phyloP scores from a whole-genome alignment of 2,113 vertebrate genomes.

The Thunnus thynnus region DNA sequence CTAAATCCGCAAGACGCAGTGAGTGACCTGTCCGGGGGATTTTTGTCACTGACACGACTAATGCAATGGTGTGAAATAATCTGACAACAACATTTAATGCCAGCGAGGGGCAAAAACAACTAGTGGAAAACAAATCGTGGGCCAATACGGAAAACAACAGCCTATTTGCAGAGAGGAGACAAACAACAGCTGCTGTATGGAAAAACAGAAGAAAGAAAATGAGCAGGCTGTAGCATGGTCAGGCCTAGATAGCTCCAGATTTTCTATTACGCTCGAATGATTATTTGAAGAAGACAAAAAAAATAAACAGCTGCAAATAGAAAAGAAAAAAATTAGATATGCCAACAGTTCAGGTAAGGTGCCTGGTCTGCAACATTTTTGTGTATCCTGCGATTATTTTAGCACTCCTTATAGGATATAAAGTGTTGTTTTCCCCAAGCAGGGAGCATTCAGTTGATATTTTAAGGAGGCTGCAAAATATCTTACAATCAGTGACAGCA shows the following conservation, averaged over 20 bases:
- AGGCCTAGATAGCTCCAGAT: not conserved
- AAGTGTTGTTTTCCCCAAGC: not conserved
- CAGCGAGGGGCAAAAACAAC: conserved; percentile 13
- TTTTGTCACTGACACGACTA: conserved; percentile 55
- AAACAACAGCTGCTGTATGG: not conserved
- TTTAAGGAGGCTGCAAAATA: no score
- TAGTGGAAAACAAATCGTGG: not conserved
- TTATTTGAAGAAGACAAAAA: not conserved
- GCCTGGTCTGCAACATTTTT: not conserved
- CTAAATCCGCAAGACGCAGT: conserved; percentile 59
- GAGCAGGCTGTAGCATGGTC: not conserved
- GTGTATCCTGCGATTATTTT: not conserved
- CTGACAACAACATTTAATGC: conserved; percentile 42
- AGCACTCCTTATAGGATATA: not conserved
- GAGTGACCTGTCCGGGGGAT: conserved; percentile 45
- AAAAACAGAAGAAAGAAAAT: not conserved
- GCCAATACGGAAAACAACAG: not conserved
- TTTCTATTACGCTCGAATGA: not conserved
- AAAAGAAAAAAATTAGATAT: not conserved
- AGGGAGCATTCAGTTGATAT: not conserved
- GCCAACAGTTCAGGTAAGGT: not conserved
- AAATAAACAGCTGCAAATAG: not conserved
- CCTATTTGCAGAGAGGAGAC: not conserved
- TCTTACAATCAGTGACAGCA: no score
- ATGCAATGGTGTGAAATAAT: conserved; percentile 29